phyloP scores from a whole-genome alignment of 2,113 vertebrate genomes.

The Rhabdomys dilectus region DNA sequence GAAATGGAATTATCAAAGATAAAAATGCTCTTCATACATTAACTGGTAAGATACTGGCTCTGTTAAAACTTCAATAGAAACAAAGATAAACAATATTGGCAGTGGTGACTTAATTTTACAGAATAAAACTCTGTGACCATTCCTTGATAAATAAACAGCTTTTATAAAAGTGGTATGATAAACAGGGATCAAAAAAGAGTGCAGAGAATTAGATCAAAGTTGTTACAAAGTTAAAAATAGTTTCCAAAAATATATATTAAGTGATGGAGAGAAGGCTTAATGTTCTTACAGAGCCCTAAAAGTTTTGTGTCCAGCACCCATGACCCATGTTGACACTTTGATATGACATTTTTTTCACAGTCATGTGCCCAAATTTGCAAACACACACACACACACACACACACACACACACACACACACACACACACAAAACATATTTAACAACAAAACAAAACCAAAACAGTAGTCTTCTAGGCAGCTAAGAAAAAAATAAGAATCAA shows the following conservation, averaged over 20 bases:
- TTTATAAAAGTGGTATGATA: not conserved
- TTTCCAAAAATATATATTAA: not conserved
- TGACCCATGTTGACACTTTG: not conserved
- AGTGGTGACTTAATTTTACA: not conserved
- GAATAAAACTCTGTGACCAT: not conserved
- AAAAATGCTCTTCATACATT: not conserved
- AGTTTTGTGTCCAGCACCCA: not conserved
- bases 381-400: not conserved
- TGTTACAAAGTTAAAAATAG: not conserved
- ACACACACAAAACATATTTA: no score
- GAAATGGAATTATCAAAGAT: slow-evolving; percentile 1
- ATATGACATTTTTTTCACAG: not conserved
- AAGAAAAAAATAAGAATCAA: not conserved
- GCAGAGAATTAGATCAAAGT: not conserved
- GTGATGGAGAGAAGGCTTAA: not conserved
- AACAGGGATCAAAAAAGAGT: not conserved
- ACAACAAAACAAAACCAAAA: not conserved
- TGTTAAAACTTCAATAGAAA: not conserved
- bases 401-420: not conserved
- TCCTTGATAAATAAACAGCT: not conserved
- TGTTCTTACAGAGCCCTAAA: not conserved
- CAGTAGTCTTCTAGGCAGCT: not conserved
- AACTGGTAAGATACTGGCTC: not conserved
- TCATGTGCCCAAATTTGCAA: not conserved
- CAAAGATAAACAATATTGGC: not conserved